phyloP scores from a whole-genome alignment of 1,140 invertebrate species.

The Maconellicoccus hirsutus region DNA sequence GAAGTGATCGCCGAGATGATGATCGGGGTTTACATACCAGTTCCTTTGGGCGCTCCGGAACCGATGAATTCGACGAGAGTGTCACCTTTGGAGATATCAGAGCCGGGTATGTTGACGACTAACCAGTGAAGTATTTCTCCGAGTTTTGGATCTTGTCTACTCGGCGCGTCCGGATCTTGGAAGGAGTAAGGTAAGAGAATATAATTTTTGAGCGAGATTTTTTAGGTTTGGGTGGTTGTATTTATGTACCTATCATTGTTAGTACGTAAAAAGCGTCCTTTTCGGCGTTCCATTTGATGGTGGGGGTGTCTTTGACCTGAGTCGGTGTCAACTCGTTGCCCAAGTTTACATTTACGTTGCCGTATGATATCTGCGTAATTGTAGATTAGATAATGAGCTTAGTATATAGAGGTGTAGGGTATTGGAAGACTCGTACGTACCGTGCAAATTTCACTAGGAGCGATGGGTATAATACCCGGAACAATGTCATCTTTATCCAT shows the following conservation, averaged over 20 bases:
- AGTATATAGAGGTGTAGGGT: too few species aligned
- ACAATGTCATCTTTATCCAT: too few species aligned
- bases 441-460: too few species aligned
- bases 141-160: conserved; percentile 57
- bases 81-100: conserved; percentile 55
- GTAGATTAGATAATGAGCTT: too few species aligned
- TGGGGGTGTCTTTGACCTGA: conserved; percentile 53
- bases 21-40: conserved; percentile 37
- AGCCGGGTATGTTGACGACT: conserved; percentile 77
- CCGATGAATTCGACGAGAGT: conserved; percentile 68
- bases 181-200: background rate
- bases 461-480: too few species aligned
- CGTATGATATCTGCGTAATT: conserved; percentile 43
- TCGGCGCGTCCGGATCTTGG: conserved; percentile 81
- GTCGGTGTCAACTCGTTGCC: conserved; percentile 68
- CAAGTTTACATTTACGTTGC: conserved; percentile 44
- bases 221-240: too few species aligned
- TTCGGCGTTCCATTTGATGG: conserved; percentile 50
- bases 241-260: conserved; percentile 49
- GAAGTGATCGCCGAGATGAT: too few species aligned
- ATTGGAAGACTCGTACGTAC: too few species aligned
- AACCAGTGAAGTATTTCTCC: conserved; percentile 89
- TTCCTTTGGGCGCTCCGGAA: conserved; percentile 68
- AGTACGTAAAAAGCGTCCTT: conserved; percentile 55
- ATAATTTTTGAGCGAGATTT: too few species aligned